phyloP scores from a whole-genome alignment of 2,113 vertebrate genomes.

The Mastomys coucha region DNA sequence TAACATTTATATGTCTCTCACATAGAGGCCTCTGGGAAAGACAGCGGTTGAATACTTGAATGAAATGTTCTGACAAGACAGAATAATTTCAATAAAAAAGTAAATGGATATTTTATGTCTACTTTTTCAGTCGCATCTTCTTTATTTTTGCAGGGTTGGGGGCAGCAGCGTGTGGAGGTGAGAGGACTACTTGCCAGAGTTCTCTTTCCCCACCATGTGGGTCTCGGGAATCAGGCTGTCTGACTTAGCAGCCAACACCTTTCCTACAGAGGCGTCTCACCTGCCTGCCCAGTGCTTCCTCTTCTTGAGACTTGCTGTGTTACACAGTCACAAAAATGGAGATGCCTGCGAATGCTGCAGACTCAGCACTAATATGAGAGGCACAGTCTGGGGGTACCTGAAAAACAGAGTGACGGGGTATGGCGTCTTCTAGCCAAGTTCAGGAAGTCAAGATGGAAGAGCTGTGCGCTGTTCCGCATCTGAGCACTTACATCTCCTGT shows the following conservation, averaged over 20 bases:
- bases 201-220: neutral
- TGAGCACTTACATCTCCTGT: neutral
- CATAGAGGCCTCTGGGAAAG: neutral
- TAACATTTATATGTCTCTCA: neutral
- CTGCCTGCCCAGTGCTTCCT: neutral
- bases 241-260: neutral
- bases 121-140: neutral
- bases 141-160: neutral
- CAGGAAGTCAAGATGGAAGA: neutral
- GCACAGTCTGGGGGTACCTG: neutral
- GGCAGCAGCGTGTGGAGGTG: no score
- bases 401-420: neutral
- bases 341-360: neutral
- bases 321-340: neutral
- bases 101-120: neutral
- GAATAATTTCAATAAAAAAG: slow-evolving; percentile 41
- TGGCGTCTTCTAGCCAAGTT: neutral
- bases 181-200: neutral
- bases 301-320: neutral
- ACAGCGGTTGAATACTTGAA: slow-evolving; percentile 23
- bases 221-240: neutral
- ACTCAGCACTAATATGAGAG: neutral
- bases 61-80: slow-evolving; percentile 38
- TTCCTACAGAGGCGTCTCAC: neutral
- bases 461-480: neutral